Evolutionary conservation across 2,888 invertebrate genomes (phyloP), one percentile per base, ranked within the genome.

Genomic region (Beris morrisii): DNA sequence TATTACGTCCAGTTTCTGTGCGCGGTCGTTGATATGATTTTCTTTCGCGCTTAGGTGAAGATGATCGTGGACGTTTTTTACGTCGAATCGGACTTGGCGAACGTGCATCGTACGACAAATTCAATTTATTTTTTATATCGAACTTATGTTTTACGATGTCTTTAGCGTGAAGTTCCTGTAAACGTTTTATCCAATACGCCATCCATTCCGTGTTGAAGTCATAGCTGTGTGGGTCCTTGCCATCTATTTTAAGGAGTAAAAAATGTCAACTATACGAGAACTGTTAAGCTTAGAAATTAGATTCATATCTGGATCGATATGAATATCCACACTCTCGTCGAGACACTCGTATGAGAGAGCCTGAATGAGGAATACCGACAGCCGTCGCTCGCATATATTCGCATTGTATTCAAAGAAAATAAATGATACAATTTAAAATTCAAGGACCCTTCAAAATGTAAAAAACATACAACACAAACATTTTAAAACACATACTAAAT

Each of bases 141-240:
- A 61, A 68, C 63, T 69, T 68, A 48, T 64, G 52, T 15, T 50
- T 63, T 31, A 59, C 58, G 30, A 67, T 54, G 32, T 69, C 69
- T 28, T 53, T 67, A 43, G 67, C 59, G 43, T 68, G 64, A 3
- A 61, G 64, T 48, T 66, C 65, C 44, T 63, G 31, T 45, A 69
- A 61, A 57, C 59, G 54, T 44, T 53, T 64, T 13, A 53, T 50
- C 69, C 69, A 69, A 57, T 65, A 66, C 9, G 53, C 56, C 48
- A 64, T 64, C 69, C 69, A 69, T 54, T 69, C 69, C 44, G 66
- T 64, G 44, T 68, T 69, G 65, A 68, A 68, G 57, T 69, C 66
- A 61, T 69, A 68, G 50, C 52, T 56, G 45, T 66, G 64, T 28
- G 69, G 69, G 59, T 69, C 65, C 53, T 67, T 61, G 48, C 55